Evolutionary conservation across 1,140 invertebrate species (phyloP).

Genomic region (Rhynchophorus ferrugineus): DNA sequence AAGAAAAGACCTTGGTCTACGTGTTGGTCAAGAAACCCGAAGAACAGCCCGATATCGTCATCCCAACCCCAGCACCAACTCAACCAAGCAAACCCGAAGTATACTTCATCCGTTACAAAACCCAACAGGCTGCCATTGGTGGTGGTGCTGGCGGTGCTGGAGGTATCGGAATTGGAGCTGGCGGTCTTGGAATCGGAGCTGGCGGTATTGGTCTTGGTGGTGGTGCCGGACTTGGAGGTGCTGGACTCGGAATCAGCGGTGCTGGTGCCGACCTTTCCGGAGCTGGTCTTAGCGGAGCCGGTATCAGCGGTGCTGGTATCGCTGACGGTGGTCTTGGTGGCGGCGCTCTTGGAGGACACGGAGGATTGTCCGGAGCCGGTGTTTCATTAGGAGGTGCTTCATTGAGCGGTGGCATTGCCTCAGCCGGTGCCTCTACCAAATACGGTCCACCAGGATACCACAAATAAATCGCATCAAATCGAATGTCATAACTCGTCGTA

Average conservation of each 20-base stretch:
- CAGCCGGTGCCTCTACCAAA: conserved; percentile 7
- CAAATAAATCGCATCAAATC: conserved; percentile 10
- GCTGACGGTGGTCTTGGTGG: too few relatives aligned
- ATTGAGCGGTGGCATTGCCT: conserved; percentile 1
- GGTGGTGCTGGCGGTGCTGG: conserved; percentile 30
- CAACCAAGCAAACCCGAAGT: conserved; percentile 78
- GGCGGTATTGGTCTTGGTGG: conserved; percentile 12
- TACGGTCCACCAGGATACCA: conserved; percentile 17
- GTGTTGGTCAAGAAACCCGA: conserved; percentile 79
- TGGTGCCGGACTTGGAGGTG: neutral
- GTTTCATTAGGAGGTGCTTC: too few relatives aligned
- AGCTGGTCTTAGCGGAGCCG: neutral
- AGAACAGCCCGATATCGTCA: conserved; percentile 65
- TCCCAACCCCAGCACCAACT: conserved; percentile 66
- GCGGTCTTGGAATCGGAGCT: conserved; percentile 19
- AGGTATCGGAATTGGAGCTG: conserved; percentile 3
- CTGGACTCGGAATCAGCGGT: neutral
- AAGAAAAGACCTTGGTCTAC: conserved; percentile 84
- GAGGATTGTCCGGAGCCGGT: neutral
- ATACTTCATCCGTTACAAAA: conserved; percentile 85
- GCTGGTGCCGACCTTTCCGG: conserved; percentile 1
- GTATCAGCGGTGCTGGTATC: too few relatives aligned
- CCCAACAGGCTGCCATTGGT: conserved; percentile 55
- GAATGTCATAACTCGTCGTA: too few relatives aligned
- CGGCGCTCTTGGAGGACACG: conserved; percentile 6